A percentile compares a stretch with the other conserved stretches of the same genome.
Conservation (phyloP, 2,113 vertebrate genomes). For the Lathamus discolor region DNA sequence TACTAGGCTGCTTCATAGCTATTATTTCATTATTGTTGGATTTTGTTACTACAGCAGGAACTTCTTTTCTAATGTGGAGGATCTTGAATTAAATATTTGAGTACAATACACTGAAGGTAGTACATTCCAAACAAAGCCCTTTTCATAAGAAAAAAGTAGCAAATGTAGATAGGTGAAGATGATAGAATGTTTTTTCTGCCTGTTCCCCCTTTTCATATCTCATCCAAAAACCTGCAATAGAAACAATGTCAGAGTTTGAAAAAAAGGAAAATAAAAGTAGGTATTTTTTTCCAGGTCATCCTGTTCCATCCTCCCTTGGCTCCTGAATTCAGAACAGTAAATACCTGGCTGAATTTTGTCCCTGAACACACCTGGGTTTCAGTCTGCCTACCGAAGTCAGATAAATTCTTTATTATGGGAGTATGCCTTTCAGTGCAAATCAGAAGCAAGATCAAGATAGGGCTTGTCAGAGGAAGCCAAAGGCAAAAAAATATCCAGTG, state of each 20-base stretch:
- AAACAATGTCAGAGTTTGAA: background rate
- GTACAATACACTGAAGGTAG: background rate
- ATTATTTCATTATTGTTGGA: background rate
- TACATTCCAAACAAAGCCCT: background rate
- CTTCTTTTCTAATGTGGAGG: background rate
- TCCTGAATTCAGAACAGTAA: background rate
- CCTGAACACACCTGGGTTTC: background rate
- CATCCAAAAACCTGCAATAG: background rate
- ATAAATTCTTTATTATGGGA: background rate
- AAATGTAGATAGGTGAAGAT: background rate
- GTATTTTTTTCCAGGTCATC: background rate
- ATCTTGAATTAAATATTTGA: slow-evolving; percentile 1
- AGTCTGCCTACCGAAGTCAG: background rate
- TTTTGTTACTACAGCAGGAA: background rate
- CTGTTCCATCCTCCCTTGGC: rapidly evolving
- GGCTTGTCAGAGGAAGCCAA: background rate
- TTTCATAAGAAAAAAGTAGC: background rate
- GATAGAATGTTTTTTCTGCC: background rate
- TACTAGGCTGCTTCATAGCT: slow-evolving; percentile 1
- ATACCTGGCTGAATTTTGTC: background rate
- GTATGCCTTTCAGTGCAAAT: background rate
- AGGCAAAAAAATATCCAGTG: background rate
- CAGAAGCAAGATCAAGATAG: background rate
- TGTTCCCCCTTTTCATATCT: background rate
- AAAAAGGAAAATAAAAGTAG: background rate